A percentile compares a stretch with the other conserved stretches of the same genome.
Evolutionary conservation across 2,888 invertebrate species (phyloP).

Genomic region (Thelaira solivaga): DNA sequence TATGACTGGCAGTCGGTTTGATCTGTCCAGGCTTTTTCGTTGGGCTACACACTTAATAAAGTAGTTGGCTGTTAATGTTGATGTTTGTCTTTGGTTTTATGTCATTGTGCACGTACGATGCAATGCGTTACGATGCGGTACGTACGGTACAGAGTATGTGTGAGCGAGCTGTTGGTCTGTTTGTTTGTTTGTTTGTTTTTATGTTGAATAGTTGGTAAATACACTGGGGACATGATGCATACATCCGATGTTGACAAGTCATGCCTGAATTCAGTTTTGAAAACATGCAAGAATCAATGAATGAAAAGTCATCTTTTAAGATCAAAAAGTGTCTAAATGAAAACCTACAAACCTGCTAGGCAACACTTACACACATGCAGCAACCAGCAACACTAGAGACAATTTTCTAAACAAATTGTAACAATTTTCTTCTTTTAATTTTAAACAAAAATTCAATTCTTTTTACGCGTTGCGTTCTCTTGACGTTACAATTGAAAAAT

Average conservation of each 20-base stretch:
- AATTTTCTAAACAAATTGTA: too few species aligned
- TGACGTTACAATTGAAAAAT: constrained; percentile 32
- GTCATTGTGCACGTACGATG: constrained; percentile 18
- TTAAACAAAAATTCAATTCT: too few species aligned
- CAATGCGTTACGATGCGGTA: too few species aligned
- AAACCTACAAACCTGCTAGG: neutral
- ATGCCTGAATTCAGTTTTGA: constrained; percentile 42
- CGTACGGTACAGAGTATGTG: too few species aligned
- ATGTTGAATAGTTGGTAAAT: constrained; percentile 24
- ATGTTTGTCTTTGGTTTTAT: constrained; percentile 40
- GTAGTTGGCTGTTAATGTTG: constrained; percentile 34
- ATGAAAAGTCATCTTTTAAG: constrained; percentile 30
- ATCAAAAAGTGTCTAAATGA: constrained; percentile 7
- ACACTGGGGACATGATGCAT: constrained; percentile 42
- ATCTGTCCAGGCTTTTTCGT: neutral
- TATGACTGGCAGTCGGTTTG: neutral
- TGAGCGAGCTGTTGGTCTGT: neutral
- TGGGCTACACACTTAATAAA: constrained; percentile 1
- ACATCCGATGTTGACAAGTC: constrained; percentile 58
- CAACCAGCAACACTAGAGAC: too few species aligned
- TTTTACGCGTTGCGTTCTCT: too few species aligned
- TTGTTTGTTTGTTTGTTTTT: constrained; percentile 13
- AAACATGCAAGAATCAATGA: constrained; percentile 39
- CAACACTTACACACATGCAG: neutral
- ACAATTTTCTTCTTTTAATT: too few species aligned